phyloP scores from a whole-genome alignment of 35 echinoderm and acorn worm genomes.

The Heliocidaris erythrogramma region DNA sequence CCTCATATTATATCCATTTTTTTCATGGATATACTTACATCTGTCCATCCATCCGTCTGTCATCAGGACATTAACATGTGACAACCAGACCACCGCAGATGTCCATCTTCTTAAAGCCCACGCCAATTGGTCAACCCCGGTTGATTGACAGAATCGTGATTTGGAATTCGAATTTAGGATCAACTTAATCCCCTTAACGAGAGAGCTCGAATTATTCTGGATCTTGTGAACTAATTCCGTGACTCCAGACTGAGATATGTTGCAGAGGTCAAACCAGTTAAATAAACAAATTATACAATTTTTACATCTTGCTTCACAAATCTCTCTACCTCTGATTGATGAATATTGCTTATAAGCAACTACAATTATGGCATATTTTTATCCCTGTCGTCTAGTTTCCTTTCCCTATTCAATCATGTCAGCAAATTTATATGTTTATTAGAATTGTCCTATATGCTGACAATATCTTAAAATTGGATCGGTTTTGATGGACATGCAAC shows the following conservation, averaged over 20 bases:
- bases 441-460: background rate
- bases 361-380: constrained; percentile 6
- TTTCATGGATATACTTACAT: background rate
- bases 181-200: constrained; percentile 9
- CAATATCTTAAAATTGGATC: background rate
- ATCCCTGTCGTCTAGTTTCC: background rate
- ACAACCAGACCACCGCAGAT: constrained; percentile 22
- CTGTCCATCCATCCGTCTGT: background rate
- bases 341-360: background rate
- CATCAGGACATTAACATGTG: background rate
- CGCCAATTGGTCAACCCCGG: constrained; percentile 20
- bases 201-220: background rate
- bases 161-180: constrained; percentile 13
- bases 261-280: background rate
- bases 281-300: constrained; percentile 5
- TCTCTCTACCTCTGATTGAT: background rate
- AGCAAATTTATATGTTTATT: background rate
- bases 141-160: constrained; percentile 16
- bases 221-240: constrained; percentile 7
- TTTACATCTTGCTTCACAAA: background rate
- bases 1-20: too few relatives aligned
- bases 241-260: background rate
- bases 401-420: background rate
- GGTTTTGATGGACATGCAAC: too few relatives aligned
- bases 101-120: constrained; percentile 25